phyloP scores from a whole-genome alignment of 2,797 vertebrate genomes.

The Neosilurus hyrtlii region DNA sequence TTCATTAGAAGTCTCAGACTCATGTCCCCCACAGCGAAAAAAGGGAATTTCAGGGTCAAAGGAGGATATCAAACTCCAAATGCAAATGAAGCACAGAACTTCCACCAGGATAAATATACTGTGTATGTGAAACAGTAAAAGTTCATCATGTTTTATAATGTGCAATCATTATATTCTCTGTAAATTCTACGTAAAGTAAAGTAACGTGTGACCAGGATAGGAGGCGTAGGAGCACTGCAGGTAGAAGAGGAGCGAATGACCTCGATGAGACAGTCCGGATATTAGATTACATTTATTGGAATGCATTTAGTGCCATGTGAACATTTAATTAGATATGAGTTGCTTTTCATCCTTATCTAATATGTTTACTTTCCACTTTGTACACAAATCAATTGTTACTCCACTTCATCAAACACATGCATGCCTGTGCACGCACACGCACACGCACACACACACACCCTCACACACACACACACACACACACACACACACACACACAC shows the following conservation, averaged over 20 bases:
- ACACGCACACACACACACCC: background rate
- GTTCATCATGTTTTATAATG: background rate
- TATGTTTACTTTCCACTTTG: constrained; percentile 47
- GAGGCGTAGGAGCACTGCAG: constrained; percentile 18
- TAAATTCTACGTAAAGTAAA: constrained; percentile 54
- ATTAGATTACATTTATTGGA: constrained; percentile 58
- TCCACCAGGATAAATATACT: background rate
- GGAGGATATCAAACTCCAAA: background rate
- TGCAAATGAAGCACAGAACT: background rate
- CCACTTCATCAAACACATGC: background rate
- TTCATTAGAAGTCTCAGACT: too few relatives aligned
- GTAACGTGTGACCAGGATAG: constrained; percentile 49
- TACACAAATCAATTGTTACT: constrained; percentile 41
- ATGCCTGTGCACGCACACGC: background rate
- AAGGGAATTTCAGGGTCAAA: too few relatives aligned
- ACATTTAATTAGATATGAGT: constrained; percentile 52
- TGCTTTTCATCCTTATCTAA: constrained; percentile 40
- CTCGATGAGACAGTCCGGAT: constrained; percentile 39
- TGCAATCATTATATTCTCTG: background rate
- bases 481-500: background rate
- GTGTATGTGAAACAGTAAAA: background rate
- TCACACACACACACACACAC: constrained; percentile 6
- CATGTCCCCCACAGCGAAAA: too few relatives aligned
- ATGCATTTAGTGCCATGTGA: constrained; percentile 43
- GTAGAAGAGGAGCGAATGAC: constrained; percentile 11